These are phyloP conservation scores for Sarcoramphus papa DNA, from an alignment of 2,797 vertebrate genomes.

Conservation along the genomic window DNA sequence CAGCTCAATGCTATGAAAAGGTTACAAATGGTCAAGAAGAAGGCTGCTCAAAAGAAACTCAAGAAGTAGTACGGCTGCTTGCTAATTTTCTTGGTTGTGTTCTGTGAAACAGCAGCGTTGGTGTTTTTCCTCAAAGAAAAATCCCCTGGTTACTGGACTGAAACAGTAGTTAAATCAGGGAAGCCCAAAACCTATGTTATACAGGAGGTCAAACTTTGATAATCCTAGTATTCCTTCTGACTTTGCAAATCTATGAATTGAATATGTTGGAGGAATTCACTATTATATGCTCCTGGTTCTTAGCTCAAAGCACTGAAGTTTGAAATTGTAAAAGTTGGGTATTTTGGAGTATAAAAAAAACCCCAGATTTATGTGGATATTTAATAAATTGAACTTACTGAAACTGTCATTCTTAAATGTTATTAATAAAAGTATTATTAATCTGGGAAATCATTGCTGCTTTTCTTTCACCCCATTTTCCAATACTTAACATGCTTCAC, in stretches of 20 bases:
- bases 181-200: background rate
- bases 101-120: background rate
- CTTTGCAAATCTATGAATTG: background rate
- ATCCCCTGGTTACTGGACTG: background rate
- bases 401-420: background rate
- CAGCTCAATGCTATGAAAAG: slow-evolving; percentile 96
- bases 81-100: background rate
- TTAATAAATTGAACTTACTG: background rate
- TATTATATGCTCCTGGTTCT: background rate
- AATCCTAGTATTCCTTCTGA: background rate
- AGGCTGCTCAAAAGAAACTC: slow-evolving; percentile 95
- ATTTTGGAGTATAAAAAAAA: background rate
- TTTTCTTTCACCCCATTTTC: background rate
- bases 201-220: background rate
- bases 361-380: background rate
- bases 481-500: background rate
- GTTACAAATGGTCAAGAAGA: slow-evolving; percentile 96
- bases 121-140: background rate
- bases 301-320: background rate
- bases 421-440: slow-evolving; percentile 26
- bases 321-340: background rate
- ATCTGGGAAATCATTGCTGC: background rate
- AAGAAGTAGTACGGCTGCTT: slow-evolving; percentile 80
- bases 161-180: background rate
- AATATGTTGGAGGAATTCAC: background rate